phyloP scores from a whole-genome alignment of 2,113 vertebrate genomes.

The Pteruthius melanotis region DNA sequence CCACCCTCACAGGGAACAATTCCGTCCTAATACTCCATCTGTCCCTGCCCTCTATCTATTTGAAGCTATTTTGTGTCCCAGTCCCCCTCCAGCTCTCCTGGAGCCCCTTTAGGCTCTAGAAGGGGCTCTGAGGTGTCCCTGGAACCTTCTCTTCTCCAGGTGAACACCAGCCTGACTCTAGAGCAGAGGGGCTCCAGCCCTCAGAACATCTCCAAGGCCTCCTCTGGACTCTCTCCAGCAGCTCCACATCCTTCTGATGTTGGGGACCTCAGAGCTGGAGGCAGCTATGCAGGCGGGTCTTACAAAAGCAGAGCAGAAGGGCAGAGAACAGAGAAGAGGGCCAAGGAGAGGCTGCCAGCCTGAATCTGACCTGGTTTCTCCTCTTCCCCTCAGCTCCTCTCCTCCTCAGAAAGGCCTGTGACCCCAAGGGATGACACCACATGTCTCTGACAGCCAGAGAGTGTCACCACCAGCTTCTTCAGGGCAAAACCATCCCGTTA shows the following conservation, averaged over 20 bases:
- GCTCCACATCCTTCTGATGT: background rate
- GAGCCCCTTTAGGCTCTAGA: background rate
- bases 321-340: background rate
- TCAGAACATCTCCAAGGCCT: background rate
- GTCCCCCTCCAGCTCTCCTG: background rate
- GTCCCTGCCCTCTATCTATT: background rate
- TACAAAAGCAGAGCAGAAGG: background rate
- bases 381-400: background rate
- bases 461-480: background rate
- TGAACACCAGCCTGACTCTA: background rate
- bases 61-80: accelerated
- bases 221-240: background rate
- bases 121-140: background rate
- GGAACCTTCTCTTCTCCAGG: background rate
- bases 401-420: background rate
- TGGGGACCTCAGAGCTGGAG: background rate
- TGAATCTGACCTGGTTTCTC: background rate
- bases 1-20: background rate
- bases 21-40: background rate
- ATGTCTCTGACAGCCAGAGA: background rate
- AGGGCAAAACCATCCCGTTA: background rate
- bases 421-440: background rate
- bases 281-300: background rate
- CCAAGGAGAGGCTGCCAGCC: background rate
- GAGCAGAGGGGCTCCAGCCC: background rate